These are phyloP conservation scores for Chrysolina oricalcia DNA, from an alignment of 2,888 invertebrate species.

Conservation along the genomic window DNA sequence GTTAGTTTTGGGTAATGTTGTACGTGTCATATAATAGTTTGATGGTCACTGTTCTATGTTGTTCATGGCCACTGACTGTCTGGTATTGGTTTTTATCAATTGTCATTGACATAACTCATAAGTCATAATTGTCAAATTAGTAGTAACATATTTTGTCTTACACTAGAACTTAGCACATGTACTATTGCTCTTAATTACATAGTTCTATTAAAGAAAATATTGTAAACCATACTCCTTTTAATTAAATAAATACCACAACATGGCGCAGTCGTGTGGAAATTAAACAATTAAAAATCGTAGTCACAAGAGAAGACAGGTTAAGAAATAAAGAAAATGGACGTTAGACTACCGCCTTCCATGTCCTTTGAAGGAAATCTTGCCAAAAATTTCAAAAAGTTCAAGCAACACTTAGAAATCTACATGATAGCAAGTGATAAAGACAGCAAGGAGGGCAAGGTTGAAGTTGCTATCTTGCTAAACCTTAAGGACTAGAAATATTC, in stretches of 20 bases:
- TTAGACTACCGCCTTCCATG: too few species aligned
- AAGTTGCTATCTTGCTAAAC: conserved; percentile 21
- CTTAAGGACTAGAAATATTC: conserved; percentile 21
- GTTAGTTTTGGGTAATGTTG: too few species aligned
- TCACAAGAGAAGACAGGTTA: background rate
- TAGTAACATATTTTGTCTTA: too few species aligned
- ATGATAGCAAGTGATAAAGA: conserved; percentile 17
- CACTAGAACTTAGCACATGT: too few species aligned
- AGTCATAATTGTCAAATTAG: too few species aligned
- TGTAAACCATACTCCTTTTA: too few species aligned
- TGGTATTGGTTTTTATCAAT: too few species aligned
- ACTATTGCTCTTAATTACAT: too few species aligned
- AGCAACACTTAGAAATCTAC: conserved; percentile 18
- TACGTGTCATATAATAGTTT: background rate
- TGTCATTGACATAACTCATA: too few species aligned
- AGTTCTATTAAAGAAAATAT: too few species aligned
- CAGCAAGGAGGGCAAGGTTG: background rate
- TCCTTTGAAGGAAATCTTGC: background rate
- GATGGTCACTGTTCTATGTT: too few species aligned
- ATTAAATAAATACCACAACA: background rate
- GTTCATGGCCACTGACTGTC: too few species aligned
- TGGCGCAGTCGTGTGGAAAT: background rate
- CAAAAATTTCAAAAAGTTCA: conserved; percentile 27
- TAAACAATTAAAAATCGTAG: background rate
- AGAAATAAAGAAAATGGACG: background rate